Percentiles rank a stretch among this genome's conserved stretches.
phyloP scores from a whole-genome alignment of 2,797 vertebrate genomes.

The Poeciliopsis gracilis region DNA sequence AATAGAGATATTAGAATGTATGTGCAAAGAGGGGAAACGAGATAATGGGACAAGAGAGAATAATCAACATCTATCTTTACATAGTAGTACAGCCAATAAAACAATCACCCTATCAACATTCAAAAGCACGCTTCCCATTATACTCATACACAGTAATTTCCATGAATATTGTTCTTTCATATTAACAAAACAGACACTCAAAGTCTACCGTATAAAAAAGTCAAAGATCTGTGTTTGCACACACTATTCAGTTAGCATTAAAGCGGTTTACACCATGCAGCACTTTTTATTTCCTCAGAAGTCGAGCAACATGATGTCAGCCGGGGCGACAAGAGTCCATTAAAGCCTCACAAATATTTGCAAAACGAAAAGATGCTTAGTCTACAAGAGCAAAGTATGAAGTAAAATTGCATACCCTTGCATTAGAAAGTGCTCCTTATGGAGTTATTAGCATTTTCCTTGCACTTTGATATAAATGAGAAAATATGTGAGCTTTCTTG shows the following conservation, averaged over 20 bases:
- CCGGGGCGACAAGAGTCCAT: slow-evolving; percentile 42
- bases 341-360: slow-evolving; percentile 37
- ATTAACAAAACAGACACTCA: slow-evolving; percentile 64
- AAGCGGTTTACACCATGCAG: slow-evolving; percentile 65
- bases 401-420: slow-evolving; percentile 34
- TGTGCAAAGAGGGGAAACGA: background rate
- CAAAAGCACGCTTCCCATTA: slow-evolving; percentile 58
- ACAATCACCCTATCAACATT: slow-evolving; percentile 49
- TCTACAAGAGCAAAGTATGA: slow-evolving; percentile 13
- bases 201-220: slow-evolving; percentile 58
- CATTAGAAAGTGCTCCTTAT: slow-evolving; percentile 31
- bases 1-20: slow-evolving; percentile 5
- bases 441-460: slow-evolving; percentile 16
- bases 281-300: slow-evolving; percentile 55
- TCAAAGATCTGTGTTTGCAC: slow-evolving; percentile 64
- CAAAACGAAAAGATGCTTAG: slow-evolving; percentile 10
- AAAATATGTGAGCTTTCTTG: background rate
- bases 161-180: slow-evolving; percentile 26
- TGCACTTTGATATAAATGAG: slow-evolving; percentile 10
- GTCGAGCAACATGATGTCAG: slow-evolving; percentile 45
- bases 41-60: background rate
- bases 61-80: slow-evolving; percentile 12
- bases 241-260: slow-evolving; percentile 39
- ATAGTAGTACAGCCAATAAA: slow-evolving; percentile 58
- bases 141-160: slow-evolving; percentile 55